Conservation (phyloP, 2,797 vertebrate genomes). For the Neomorphus geoffroyi region DNA sequence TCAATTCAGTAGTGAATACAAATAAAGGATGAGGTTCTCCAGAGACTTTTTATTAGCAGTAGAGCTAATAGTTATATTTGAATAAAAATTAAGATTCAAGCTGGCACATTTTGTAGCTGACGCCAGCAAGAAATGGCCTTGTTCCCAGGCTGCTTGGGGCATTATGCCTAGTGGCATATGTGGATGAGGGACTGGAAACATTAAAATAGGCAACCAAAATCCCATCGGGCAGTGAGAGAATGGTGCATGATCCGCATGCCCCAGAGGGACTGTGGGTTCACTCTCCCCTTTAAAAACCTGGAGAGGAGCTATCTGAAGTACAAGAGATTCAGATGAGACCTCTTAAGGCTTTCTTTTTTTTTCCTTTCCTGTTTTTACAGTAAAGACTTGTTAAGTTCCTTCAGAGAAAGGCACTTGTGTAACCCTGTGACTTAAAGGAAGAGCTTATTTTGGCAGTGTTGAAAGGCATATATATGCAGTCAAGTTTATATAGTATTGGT, state of each 20-base stretch:
- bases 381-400: neutral
- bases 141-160: neutral
- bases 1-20: neutral
- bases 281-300: neutral
- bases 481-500: neutral
- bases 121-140: neutral
- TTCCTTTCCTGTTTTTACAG: neutral
- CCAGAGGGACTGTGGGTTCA: neutral
- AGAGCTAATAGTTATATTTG: neutral
- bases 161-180: neutral
- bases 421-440: neutral
- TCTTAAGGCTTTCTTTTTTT: neutral
- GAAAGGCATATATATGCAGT: neutral
- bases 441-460: neutral
- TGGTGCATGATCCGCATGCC: neutral
- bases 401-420: neutral
- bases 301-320: neutral
- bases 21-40: neutral
- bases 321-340: neutral
- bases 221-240: neutral
- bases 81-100: neutral
- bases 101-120: conserved; percentile 10
- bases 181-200: neutral
- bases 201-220: neutral
- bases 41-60: neutral